These are phyloP conservation scores for Scaptodrosophila latifasciaeformis DNA, from an alignment of 2,888 invertebrate genomes.

Conservation along the genomic window DNA sequence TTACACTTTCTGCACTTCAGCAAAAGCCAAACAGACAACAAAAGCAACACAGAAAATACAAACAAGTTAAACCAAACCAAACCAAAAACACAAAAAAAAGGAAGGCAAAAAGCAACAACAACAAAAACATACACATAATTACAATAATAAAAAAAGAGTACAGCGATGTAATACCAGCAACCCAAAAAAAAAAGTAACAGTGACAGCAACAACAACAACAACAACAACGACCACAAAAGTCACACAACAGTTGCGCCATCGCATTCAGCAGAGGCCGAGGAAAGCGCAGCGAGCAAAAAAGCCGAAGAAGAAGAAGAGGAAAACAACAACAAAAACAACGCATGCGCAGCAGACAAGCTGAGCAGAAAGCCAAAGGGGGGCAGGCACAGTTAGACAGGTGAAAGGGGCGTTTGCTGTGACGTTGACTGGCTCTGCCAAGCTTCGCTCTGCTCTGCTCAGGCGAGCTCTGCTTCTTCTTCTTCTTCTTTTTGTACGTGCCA, in stretches of 20 bases:
- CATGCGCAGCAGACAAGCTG: too few relatives aligned
- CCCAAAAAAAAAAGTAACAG: conserved; percentile 9
- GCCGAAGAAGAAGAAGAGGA: not conserved
- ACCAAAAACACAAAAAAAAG: conserved; percentile 19
- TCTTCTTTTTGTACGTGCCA: conserved; percentile 35
- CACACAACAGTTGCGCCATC: conserved; percentile 37
- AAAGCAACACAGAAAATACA: conserved; percentile 15
- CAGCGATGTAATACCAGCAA: conserved; percentile 53
- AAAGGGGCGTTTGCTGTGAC: conserved; percentile 48
- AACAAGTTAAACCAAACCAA: conserved; percentile 51
- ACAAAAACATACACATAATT: conserved; percentile 26
- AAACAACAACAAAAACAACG: conserved; percentile 8
- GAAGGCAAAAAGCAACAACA: conserved; percentile 20
- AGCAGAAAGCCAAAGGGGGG: too few relatives aligned
- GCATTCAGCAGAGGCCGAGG: conserved; percentile 33
- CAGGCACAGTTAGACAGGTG: conserved; percentile 40
- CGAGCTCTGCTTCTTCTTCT: too few relatives aligned
- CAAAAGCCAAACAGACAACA: conserved; percentile 39
- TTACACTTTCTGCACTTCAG: conserved; percentile 69
- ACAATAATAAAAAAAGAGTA: conserved; percentile 17
- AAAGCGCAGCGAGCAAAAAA: conserved; percentile 48
- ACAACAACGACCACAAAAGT: conserved; percentile 24
- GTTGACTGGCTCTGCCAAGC: too few relatives aligned
- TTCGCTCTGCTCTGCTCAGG: too few relatives aligned
- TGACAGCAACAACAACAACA: conserved; percentile 5